Evolutionary conservation across 2,113 vertebrate genomes (phyloP).

Genomic region (Heterocephalus glaber): DNA sequence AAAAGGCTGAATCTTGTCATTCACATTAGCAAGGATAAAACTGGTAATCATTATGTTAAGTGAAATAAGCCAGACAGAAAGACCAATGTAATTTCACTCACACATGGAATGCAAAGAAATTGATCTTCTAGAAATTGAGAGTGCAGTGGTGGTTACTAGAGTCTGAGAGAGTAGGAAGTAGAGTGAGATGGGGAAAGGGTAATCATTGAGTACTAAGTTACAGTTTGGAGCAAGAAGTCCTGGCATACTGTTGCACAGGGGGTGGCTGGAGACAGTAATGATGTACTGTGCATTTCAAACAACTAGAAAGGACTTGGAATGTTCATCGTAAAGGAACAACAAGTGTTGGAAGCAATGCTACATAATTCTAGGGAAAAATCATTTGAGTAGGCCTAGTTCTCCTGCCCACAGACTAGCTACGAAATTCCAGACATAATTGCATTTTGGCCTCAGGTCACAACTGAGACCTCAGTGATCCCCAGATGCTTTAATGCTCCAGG

Average conservation of each 20-base stretch:
- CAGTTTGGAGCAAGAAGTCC: too few species aligned
- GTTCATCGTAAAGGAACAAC: background rate
- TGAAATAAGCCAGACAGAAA: background rate
- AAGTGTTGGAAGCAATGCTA: too few species aligned
- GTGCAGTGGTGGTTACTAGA: too few species aligned
- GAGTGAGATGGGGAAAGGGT: too few species aligned
- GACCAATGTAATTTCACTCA: background rate
- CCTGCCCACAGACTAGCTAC: too few species aligned
- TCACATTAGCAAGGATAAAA: background rate
- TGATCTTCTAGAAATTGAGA: background rate
- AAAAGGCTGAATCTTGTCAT: background rate
- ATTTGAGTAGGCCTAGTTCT: too few species aligned
- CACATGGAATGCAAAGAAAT: background rate
- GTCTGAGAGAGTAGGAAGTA: background rate
- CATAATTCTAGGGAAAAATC: too few species aligned
- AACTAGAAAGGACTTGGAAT: background rate
- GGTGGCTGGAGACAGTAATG: background rate
- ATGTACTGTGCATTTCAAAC: background rate
- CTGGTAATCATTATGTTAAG: background rate
- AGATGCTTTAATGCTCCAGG: too few species aligned
- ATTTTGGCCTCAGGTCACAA: too few species aligned
- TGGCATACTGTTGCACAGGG: background rate
- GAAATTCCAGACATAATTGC: too few species aligned
- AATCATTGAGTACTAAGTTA: background rate
- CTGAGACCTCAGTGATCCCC: too few species aligned